Base-by-base conservation (phyloP, 1,140 invertebrate species). In the Meteorus sp. region DNA sequence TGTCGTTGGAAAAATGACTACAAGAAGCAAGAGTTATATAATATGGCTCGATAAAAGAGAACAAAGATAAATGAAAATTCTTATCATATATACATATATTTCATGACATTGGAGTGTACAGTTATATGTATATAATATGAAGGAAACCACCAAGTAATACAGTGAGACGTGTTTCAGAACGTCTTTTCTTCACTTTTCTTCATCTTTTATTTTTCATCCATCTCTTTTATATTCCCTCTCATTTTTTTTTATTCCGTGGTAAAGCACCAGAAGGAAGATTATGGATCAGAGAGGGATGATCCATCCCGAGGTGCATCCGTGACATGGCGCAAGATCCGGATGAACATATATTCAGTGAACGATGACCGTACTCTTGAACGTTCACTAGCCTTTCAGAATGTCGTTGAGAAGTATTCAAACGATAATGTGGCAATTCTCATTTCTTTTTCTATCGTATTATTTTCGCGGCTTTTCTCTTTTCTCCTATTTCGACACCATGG, bases 231-330 rank as follows among this genome's bases (percentile, higher is more conserved):
- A 25, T 22, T 27, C 20, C 23, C 20, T 9, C 23, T 29, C 27
- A n/a, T 48, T 48, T 22, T 6, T 48, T 48, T n/a, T 48, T n/a
- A n/a, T n/a, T n/a, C n/a, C n/a, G n/a, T n/a, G n/a, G n/a, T n/a
- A 48, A n/a, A 22, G 23, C 45, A 27, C 45, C 13, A 15, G 35
- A n/a, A 39, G 7, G 6, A 20, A 19, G 41, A 44, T 44, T 44
- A 44, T 44, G 41, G 45, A 48, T 48, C 45, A 25, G 45, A 5
- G 35, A 48, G 25, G 35, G 45, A 48, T 48, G 20, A 48, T 48
- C 45, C 23, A 48, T 48, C 45, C 17, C 13, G 3, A 39, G 9
- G 23, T 6, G 45, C n/a, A 48, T 48, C 20, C 45, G 20, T 48
- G 20, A 48, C 23, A 48, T 13, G 22, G 20, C 45, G 27, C 17